These are phyloP conservation scores for Pollachius pollachius DNA, from an alignment of 2,113 vertebrate genomes.

Conservation along the genomic window DNA sequence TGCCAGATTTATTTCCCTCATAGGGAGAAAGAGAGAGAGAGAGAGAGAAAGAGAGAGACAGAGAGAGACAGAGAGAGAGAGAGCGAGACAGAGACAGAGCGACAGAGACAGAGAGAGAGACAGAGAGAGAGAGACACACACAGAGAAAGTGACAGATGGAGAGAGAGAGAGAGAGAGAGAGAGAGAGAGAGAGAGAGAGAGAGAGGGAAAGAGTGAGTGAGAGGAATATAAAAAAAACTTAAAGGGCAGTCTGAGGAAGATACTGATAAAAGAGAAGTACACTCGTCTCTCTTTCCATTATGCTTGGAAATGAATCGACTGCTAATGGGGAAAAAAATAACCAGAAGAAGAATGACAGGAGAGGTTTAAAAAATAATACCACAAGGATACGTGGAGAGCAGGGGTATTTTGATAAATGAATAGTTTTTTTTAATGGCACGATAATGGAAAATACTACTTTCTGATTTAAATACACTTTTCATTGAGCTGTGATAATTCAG, in stretches of 20 bases:
- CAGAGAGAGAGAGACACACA: constrained; percentile 39
- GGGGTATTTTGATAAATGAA: too few relatives aligned
- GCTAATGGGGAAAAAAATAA: too few relatives aligned
- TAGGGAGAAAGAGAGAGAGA: constrained; percentile 26
- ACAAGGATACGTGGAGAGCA: too few relatives aligned
- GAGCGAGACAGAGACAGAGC: constrained; percentile 37
- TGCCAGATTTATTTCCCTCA: constrained; percentile 50
- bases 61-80: constrained; percentile 42
- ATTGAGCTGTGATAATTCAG: too few relatives aligned
- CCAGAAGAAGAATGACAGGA: too few relatives aligned
- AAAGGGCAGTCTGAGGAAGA: constrained; percentile 8
- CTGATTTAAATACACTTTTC: too few relatives aligned
- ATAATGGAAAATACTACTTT: too few relatives aligned
- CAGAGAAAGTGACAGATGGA: constrained; percentile 39
- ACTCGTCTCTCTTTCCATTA: neutral
- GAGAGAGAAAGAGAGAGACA: constrained; percentile 33
- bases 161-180: constrained; percentile 18
- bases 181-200: too few relatives aligned
- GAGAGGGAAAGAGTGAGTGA: constrained; percentile 27
- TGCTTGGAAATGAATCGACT: too few relatives aligned
- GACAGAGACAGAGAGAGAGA: neutral
- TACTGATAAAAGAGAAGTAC: constrained; percentile 40
- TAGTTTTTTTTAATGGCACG: too few relatives aligned
- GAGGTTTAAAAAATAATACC: too few relatives aligned
- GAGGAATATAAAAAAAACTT: too few relatives aligned